Conservation (phyloP, 53 echinoderm and acorn worm genomes). For the Henricia sp. region DNA sequence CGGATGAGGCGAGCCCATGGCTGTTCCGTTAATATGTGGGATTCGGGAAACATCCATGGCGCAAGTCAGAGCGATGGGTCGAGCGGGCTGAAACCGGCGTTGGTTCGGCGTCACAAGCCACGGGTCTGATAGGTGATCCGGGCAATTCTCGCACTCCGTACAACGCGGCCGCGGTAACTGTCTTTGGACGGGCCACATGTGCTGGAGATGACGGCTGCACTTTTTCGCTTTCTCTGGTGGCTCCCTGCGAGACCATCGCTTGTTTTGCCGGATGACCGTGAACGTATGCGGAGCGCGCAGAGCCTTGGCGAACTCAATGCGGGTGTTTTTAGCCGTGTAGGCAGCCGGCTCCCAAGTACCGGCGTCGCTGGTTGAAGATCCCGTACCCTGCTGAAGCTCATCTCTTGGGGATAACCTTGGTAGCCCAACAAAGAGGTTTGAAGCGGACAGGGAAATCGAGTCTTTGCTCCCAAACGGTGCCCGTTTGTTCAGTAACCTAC, state of each 20-base stretch:
- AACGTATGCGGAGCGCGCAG: constrained; percentile 34
- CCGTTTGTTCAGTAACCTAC: constrained; percentile 7
- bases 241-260: constrained; percentile 1
- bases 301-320: constrained; percentile 39
- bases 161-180: neutral
- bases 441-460: neutral
- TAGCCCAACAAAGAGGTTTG: neutral
- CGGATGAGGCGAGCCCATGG: constrained; percentile 23
- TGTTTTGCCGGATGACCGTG: neutral
- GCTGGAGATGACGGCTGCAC: constrained; percentile 50
- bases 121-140: constrained; percentile 2
- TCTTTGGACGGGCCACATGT: neutral
- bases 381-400: neutral
- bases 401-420: neutral
- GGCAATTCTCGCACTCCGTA: neutral
- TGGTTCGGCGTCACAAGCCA: constrained; percentile 27
- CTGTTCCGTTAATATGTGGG: neutral
- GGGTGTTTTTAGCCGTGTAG: constrained; percentile 58
- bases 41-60: constrained; percentile 1
- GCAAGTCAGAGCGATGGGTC: neutral
- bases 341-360: constrained; percentile 56
- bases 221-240: constrained; percentile 6
- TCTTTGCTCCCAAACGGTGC: constrained; percentile 33
- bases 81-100: constrained; percentile 17
- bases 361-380: neutral